phyloP scores from a whole-genome alignment of 2,797 vertebrate genomes.

The Holocentrus rufus region DNA sequence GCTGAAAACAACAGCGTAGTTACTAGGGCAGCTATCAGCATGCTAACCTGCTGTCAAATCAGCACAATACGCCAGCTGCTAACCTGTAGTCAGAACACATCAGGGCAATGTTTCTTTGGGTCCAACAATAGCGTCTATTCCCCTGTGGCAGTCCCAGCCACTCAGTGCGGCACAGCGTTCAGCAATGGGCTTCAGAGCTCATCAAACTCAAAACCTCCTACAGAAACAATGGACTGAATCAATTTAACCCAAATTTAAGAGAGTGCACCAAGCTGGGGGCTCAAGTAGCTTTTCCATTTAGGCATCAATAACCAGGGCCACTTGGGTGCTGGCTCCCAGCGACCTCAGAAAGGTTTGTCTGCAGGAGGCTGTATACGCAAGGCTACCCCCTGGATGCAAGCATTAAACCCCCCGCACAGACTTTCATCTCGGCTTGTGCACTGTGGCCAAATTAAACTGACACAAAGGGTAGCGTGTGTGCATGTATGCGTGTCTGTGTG shows the following conservation, averaged over 20 bases:
- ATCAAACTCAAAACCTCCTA: conserved; percentile 73
- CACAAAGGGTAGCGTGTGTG: conserved; percentile 21
- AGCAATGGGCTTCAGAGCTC: conserved; percentile 63
- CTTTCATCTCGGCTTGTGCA: conserved; percentile 55
- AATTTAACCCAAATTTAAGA: conserved; percentile 65
- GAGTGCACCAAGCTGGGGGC: conserved; percentile 45
- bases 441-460: conserved; percentile 57
- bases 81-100: conserved; percentile 54
- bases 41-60: conserved; percentile 63
- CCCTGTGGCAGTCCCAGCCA: conserved; percentile 62
- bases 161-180: conserved; percentile 48
- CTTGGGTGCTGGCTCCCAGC: conserved; percentile 1
- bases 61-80: conserved; percentile 45
- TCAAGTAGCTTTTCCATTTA: conserved; percentile 33
- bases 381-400: conserved; percentile 37
- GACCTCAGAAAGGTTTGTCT: conserved; percentile 31
- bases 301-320: not conserved
- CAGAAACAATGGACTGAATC: conserved; percentile 61
- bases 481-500: conserved; percentile 19
- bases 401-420: conserved; percentile 22
- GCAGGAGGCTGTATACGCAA: conserved; percentile 26
- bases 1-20: conserved; percentile 47
- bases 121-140: conserved; percentile 72
- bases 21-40: conserved; percentile 49
- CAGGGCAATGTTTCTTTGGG: conserved; percentile 37